These are phyloP conservation scores for Acholoe squamosa DNA, from an alignment of 2,888 invertebrate genomes.

Conservation along the genomic window DNA sequence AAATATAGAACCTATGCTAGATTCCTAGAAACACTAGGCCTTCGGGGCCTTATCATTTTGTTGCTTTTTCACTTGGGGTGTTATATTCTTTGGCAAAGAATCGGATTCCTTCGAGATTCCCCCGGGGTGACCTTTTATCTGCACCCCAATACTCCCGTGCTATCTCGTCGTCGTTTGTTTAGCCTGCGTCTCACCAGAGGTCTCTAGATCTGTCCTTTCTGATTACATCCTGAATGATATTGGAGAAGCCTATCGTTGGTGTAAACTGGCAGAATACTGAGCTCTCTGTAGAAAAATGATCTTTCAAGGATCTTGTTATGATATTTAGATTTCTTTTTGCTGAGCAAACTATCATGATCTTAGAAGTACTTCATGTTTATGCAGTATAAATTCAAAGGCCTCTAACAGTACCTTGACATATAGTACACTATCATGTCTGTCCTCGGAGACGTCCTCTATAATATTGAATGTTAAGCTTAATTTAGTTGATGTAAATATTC, in stretches of 20 bases:
- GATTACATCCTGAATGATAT: neutral
- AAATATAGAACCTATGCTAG: neutral
- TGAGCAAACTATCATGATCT: no score
- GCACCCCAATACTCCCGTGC: neutral
- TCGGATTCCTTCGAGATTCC: neutral
- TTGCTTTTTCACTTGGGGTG: neutral
- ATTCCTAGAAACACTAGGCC: neutral
- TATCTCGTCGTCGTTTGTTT: neutral
- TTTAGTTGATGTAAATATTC: no score
- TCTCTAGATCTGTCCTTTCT: conserved; percentile 1
- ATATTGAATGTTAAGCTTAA: no score
- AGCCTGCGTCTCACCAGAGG: conserved; percentile 6
- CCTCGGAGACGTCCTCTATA: no score
- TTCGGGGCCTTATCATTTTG: neutral
- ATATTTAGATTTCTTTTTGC: no score
- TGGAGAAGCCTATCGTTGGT: neutral
- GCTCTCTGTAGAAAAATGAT: no score
- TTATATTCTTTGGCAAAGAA: conserved; percentile 31
- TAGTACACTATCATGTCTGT: no score
- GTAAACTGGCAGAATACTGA: neutral
- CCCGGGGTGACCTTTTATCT: neutral
- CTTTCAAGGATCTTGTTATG: no score
- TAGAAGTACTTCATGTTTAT: no score
- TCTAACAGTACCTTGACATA: no score
- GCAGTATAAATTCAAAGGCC: no score